Conservation (phyloP, 92 coral and sea anemone species). For the Epizoanthus illoricatus region DNA sequence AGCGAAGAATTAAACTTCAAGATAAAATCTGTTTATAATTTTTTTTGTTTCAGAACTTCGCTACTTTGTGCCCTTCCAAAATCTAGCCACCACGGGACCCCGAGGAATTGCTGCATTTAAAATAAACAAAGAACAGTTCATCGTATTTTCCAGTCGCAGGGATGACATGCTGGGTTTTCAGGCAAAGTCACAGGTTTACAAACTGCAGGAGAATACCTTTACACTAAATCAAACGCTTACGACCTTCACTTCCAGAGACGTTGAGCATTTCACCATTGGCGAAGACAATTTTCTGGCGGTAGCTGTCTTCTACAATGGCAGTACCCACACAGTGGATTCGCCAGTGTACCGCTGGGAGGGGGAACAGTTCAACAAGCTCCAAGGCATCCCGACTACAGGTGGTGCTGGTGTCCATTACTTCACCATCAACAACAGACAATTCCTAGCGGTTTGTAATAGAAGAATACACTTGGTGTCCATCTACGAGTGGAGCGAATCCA, state of each 20-base stretch:
- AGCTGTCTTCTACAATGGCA: neutral
- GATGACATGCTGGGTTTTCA: neutral
- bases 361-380: neutral
- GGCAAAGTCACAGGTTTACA: neutral
- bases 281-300: neutral
- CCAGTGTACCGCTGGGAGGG: neutral
- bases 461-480: neutral
- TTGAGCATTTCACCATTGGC: neutral
- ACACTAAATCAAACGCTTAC: neutral
- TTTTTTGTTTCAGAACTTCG: neutral
- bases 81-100: neutral
- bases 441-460: neutral
- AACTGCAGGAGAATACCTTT: neutral
- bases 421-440: neutral
- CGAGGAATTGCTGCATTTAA: neutral
- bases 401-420: neutral
- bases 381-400: neutral
- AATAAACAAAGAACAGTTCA: neutral
- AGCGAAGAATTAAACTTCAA: no score
- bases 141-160: neutral
- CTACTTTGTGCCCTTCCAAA: neutral
- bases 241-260: neutral
- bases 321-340: neutral
- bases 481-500: no score
- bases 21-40: no score